phyloP scores from a whole-genome alignment of 1,140 invertebrate species.

The Drosophila ambigua region DNA sequence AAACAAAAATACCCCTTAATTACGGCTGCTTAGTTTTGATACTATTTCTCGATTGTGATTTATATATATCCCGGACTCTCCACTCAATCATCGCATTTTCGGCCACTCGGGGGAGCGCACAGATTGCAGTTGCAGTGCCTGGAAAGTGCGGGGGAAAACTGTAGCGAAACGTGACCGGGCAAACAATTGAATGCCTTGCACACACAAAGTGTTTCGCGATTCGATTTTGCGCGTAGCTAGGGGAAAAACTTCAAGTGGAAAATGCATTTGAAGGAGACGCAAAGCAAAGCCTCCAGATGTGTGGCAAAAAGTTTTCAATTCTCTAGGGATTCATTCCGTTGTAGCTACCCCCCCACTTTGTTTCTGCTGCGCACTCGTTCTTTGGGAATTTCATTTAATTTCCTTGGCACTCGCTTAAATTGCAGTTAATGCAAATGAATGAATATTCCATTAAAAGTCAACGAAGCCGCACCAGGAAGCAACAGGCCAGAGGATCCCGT shows the following conservation, averaged over 20 bases:
- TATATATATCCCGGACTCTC: not conserved
- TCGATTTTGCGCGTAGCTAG: constrained; percentile 17
- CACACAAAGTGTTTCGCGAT: not conserved
- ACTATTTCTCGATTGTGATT: constrained; percentile 40
- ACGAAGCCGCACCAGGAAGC: constrained; percentile 8
- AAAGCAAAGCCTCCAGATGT: not conserved
- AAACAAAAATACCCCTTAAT: constrained; percentile 49
- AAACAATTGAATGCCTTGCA: constrained; percentile 13
- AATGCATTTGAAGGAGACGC: constrained; percentile 1
- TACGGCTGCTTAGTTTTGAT: constrained; percentile 49
- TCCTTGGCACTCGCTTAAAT: constrained; percentile 36
- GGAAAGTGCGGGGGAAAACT: not conserved
- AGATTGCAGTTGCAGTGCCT: constrained; percentile 24
- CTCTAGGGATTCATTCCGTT: no score
- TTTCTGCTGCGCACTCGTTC: constrained; percentile 9
- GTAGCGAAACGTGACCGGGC: constrained; percentile 37
- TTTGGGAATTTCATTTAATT: constrained; percentile 42
- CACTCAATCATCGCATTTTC: constrained; percentile 21
- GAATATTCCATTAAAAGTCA: constrained; percentile 51
- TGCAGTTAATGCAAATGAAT: constrained; percentile 61
- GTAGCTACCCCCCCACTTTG: not conserved
- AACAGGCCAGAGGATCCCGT: constrained; percentile 18
- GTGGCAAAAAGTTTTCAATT: constrained; percentile 13
- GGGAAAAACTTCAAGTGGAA: constrained; percentile 15
- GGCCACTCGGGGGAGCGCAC: constrained; percentile 11